Evolutionary conservation across 2,888 invertebrate species (phyloP).

Genomic region (Acronicta psi): DNA sequence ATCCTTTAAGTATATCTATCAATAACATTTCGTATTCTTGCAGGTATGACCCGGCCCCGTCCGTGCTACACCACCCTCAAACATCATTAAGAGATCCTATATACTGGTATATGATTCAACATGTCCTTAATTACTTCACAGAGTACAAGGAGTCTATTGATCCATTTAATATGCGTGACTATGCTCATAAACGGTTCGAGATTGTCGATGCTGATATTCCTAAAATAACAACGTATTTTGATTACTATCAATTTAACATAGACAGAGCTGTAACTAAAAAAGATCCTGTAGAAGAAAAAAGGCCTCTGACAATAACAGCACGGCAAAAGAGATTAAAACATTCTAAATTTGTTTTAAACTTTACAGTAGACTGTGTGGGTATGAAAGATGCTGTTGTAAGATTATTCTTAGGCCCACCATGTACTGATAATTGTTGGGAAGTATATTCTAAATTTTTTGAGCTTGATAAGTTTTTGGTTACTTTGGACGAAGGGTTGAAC

Average conservation of each 20-base stretch:
- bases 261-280: slow-evolving; percentile 65
- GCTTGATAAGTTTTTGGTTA: slow-evolving; percentile 69
- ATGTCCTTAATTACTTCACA: slow-evolving; percentile 72
- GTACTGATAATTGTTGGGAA: slow-evolving; percentile 70
- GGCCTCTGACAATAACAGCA: slow-evolving; percentile 63
- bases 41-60: slow-evolving; percentile 82
- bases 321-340: slow-evolving; percentile 78
- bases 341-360: slow-evolving; percentile 70
- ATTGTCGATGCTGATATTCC: slow-evolving; percentile 68
- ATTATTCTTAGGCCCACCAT: slow-evolving; percentile 80
- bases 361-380: slow-evolving; percentile 69
- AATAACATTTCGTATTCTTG: slow-evolving; percentile 41
- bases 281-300: slow-evolving; percentile 38
- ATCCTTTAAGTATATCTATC: no score
- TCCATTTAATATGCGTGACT: slow-evolving; percentile 69
- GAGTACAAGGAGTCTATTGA: slow-evolving; percentile 71
- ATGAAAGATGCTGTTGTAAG: slow-evolving; percentile 68
- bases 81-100: slow-evolving; percentile 79
- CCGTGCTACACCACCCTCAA: slow-evolving; percentile 79
- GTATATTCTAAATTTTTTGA: slow-evolving; percentile 73
- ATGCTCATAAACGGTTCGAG: slow-evolving; percentile 68
- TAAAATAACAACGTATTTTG: slow-evolving; percentile 75
- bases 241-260: slow-evolving; percentile 73
- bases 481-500: slow-evolving; percentile 72
- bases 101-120: slow-evolving; percentile 77